Evolutionary conservation across 2,113 vertebrate species (phyloP).

Genomic region (Brachypteracias leptosomus): DNA sequence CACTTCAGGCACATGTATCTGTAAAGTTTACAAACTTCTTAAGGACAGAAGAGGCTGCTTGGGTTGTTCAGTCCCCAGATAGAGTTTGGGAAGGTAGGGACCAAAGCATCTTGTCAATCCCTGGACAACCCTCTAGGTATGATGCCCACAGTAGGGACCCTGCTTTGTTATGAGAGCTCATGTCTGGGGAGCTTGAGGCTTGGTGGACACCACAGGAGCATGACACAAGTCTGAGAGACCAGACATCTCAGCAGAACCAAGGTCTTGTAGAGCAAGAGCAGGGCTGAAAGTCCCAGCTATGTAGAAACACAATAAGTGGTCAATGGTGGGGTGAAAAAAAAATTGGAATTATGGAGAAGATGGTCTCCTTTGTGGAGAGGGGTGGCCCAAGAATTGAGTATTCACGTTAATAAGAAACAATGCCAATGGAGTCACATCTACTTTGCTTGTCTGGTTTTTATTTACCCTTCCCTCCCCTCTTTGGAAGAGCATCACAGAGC

Average conservation of each 20-base stretch:
- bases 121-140: neutral
- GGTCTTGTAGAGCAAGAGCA: rapidly evolving
- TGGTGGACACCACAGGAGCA: rapidly evolving
- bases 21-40: neutral
- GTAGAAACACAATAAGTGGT: neutral
- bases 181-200: neutral
- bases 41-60: neutral
- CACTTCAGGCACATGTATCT: rapidly evolving
- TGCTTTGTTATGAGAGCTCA: rapidly evolving
- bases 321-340: neutral
- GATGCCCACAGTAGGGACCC: neutral
- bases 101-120: neutral
- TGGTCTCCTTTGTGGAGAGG: neutral
- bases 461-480: conserved; percentile 37
- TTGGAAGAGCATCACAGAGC: conserved; percentile 39
- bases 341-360: neutral
- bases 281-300: rapidly evolving
- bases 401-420: neutral
- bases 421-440: neutral
- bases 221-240: neutral
- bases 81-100: neutral
- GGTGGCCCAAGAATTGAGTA: neutral
- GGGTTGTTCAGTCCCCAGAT: neutral
- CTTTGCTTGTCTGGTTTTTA: conserved; percentile 49
- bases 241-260: neutral